A percentile compares a stretch with the other conserved stretches of the same genome.
These are phyloP conservation scores for Drosophila meridiana DNA, from an alignment of 2,888 invertebrate genomes.

Conservation along the genomic window DNA sequence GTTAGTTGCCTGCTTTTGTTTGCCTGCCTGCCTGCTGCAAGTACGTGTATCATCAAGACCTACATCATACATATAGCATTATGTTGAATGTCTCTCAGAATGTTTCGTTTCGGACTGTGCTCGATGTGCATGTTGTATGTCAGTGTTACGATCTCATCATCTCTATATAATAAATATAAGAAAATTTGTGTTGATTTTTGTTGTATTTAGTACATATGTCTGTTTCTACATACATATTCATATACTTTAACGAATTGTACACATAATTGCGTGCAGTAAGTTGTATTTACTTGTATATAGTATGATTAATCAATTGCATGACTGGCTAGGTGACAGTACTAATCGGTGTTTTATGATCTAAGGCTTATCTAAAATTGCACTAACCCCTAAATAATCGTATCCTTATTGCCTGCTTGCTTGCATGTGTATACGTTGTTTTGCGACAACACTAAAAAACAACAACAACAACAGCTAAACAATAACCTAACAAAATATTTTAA, in stretches of 20 bases:
- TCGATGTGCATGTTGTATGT: constrained; percentile 65
- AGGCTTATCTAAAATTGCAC: constrained; percentile 49
- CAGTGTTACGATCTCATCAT: constrained; percentile 40
- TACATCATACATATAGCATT: constrained; percentile 45
- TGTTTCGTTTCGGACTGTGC: constrained; percentile 40
- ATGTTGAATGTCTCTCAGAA: constrained; percentile 54
- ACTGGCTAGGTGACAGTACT: constrained; percentile 35
- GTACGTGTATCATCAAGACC: constrained; percentile 51
- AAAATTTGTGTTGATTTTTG: constrained; percentile 66
- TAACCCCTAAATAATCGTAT: constrained; percentile 54
- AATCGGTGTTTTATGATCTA: constrained; percentile 29
- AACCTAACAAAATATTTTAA: constrained; percentile 40
- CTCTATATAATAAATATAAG: constrained; percentile 28
- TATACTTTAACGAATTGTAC: constrained; percentile 8
- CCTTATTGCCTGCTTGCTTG: constrained; percentile 55
- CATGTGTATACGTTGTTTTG: constrained; percentile 79
- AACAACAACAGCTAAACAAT: constrained; percentile 27
- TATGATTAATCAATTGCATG: constrained; percentile 50
- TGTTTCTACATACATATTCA: constrained; percentile 42
- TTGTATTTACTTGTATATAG: constrained; percentile 20
- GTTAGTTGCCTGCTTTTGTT: constrained; percentile 72
- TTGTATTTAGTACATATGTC: constrained; percentile 70
- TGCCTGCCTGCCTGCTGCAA: constrained; percentile 74
- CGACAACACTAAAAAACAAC: constrained; percentile 40
- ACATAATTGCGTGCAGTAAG: constrained; percentile 29